Conservation (phyloP, 2,797 vertebrate genomes). For the Labroides dimidiatus region DNA sequence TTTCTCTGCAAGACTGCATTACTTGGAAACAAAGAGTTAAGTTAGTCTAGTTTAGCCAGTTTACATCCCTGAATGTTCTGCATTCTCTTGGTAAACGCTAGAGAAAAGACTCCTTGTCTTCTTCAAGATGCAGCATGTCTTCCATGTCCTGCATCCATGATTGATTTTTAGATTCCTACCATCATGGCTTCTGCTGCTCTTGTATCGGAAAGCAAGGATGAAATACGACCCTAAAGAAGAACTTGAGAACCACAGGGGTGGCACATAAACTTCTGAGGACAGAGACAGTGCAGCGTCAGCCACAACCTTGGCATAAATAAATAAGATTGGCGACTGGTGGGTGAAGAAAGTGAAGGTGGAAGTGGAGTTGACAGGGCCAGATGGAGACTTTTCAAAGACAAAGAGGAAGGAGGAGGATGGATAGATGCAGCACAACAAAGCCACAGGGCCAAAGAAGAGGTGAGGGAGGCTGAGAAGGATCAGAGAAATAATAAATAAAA, state of each 20-base stretch:
- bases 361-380: conserved; percentile 66
- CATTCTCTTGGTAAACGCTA: neutral
- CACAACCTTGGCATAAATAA: conserved; percentile 54
- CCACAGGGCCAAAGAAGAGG: conserved; percentile 20
- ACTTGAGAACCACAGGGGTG: conserved; percentile 13
- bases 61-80: neutral
- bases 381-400: conserved; percentile 66
- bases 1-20: neutral
- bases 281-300: conserved; percentile 40
- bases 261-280: conserved; percentile 53
- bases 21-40: neutral
- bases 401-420: conserved; percentile 8
- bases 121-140: neutral
- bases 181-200: neutral
- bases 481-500: neutral
- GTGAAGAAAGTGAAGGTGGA: conserved; percentile 59
- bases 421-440: conserved; percentile 30
- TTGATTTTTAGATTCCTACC: neutral
- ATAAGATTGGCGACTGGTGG: conserved; percentile 34
- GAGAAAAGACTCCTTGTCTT: neutral
- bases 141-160: neutral
- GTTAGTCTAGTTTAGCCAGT: no score
- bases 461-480: conserved; percentile 8
- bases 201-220: conserved; percentile 31
- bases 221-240: conserved; percentile 27